Evolutionary conservation across 2,113 vertebrate species (phyloP), one percentile per base, ranked within the genome.

Genomic region (Atrichornis clamosus): DNA sequence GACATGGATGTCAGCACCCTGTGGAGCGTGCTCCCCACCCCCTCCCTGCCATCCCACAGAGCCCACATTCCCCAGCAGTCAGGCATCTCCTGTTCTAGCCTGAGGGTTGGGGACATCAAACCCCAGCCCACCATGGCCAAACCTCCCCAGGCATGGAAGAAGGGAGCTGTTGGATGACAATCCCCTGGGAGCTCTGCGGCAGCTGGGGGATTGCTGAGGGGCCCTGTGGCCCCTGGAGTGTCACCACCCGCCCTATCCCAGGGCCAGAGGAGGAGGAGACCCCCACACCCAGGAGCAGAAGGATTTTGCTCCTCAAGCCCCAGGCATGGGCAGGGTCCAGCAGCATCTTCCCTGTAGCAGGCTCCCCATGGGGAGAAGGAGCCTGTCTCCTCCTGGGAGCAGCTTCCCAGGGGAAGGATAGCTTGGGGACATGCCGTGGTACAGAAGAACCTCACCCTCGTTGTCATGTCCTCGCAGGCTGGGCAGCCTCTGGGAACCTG

Each of bases 361-460:
- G 58, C n/a, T 27, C 27, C 17, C 16, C 1, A 0, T 3, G n/a
- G 32, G 26, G n/a, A 41, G 53, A 52, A 69, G 23, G 50, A 80
- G 14, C 18, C 23, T 8, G 1, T 39, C 6, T 41, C 15, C 60
- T 68, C 23, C 63, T 22, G 32, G 52, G 39, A 72, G 30, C 39
- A 30, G 18, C 10, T 5, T 33, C 17, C 49, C 22, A 13, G 37
- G 12, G 0, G 0, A n/a, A 46, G 11, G 28, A 21, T 6, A 7
- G 33, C 33, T 10, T 6, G 16, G 56, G 15, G 44, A 26, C 6
- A 7, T 0, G 2, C 30, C 0, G 1, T 3, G 67, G 11, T 1
- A 11, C 26, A 78, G 70, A 62, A 39, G 53, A 76, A 33, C 62
- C 95, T 96, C 88, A 97, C 96, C 96, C 95, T 81, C 89, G 88